phyloP scores from a whole-genome alignment of 2,888 invertebrate genomes.

The Eudasyphora cyanicolor region DNA sequence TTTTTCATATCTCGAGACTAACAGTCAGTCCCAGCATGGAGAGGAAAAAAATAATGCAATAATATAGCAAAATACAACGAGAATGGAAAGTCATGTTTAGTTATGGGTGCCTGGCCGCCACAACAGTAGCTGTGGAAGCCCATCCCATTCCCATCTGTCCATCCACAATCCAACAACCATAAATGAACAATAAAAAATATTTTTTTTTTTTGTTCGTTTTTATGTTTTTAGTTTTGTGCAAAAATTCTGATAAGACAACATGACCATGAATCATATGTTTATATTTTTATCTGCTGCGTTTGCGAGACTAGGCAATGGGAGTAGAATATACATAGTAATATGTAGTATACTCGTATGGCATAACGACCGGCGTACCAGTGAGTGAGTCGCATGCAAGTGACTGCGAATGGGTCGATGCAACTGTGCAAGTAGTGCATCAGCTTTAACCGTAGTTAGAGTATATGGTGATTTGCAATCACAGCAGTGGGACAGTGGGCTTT shows the following conservation, averaged over 20 bases:
- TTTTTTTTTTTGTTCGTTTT: slow-evolving; percentile 22
- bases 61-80: neutral
- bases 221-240: slow-evolving; percentile 46
- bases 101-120: neutral
- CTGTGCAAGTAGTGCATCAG: neutral
- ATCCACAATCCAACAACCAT: neutral
- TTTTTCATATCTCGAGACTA: slow-evolving; percentile 14
- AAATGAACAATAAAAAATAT: slow-evolving; percentile 25
- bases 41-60: too few relatives aligned
- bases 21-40: neutral
- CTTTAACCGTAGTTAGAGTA: too few relatives aligned
- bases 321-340: too few relatives aligned
- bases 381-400: neutral
- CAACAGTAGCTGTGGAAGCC: neutral
- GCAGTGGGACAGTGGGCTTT: neutral
- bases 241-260: slow-evolving; percentile 61
- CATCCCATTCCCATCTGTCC: neutral
- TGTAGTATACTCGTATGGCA: too few relatives aligned
- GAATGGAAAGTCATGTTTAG: neutral
- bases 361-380: neutral
- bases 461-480: too few relatives aligned
- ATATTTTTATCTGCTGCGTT: slow-evolving; percentile 11
- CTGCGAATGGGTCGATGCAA: neutral
- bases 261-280: slow-evolving; percentile 61
- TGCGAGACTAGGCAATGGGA: neutral